Evolutionary conservation across 92 coral and sea anemone genomes (phyloP).

Genomic region (Bergia puertoricense): DNA sequence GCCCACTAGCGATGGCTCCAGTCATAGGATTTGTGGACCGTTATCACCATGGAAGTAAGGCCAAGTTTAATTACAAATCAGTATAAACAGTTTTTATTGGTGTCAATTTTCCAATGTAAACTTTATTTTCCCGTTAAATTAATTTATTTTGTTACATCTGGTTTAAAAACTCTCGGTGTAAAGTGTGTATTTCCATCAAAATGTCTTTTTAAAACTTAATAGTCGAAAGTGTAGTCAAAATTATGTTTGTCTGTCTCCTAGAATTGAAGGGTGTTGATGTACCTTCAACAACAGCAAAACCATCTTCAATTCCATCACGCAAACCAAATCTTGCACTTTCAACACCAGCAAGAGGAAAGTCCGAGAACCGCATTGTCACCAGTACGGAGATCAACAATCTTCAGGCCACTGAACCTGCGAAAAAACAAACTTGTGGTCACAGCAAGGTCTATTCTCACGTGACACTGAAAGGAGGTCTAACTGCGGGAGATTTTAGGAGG

Average conservation of each 20-base stretch:
- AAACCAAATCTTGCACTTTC: not conserved
- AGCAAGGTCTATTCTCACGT: conserved; percentile 81
- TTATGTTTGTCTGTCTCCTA: conserved; percentile 2
- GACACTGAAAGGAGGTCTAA: conserved; percentile 88
- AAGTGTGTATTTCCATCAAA: too few species aligned
- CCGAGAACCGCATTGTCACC: not conserved
- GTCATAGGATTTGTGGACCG: conserved; percentile 83
- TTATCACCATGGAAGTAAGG: conserved; percentile 57
- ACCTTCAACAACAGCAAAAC: conserved; percentile 28
- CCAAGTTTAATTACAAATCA: not conserved
- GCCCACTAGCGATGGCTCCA: conserved; percentile 61
- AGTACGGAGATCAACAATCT: not conserved
- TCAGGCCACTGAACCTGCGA: not conserved
- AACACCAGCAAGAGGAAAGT: not conserved
- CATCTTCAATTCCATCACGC: not conserved
- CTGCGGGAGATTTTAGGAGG: conserved; percentile 81
- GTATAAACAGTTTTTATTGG: not conserved
- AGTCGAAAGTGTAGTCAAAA: not conserved
- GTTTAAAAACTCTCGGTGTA: not conserved
- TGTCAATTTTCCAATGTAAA: too few species aligned
- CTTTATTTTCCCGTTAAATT: not conserved
- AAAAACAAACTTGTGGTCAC: conserved; percentile 59
- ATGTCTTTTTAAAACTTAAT: too few species aligned
- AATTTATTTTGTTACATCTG: not conserved
- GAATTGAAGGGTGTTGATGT: conserved; percentile 42